Conservation (phyloP, 2,113 vertebrate species). For the Gavialis gangeticus region DNA sequence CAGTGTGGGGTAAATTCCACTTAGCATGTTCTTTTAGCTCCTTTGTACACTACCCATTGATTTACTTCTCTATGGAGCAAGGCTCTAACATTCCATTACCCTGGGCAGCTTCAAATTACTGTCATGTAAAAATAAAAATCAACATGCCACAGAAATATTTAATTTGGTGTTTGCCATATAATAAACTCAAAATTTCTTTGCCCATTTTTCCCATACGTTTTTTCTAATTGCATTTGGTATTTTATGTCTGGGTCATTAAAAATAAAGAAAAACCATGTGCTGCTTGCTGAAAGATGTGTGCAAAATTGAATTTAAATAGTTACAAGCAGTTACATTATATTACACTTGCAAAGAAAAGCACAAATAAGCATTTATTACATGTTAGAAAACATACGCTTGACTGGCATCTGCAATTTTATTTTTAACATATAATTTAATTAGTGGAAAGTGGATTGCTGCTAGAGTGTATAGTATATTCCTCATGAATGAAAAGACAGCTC, state of each 20-base stretch:
- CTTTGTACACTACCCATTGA: not conserved
- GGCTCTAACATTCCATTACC: not conserved
- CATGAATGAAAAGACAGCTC: not conserved
- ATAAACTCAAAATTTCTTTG: not conserved
- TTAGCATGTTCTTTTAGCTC: not conserved
- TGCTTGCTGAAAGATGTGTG: not conserved
- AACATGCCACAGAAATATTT: not conserved
- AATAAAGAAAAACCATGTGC: not conserved
- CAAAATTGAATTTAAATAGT: conserved; percentile 18
- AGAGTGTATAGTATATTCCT: not conserved
- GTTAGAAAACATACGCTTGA: not conserved
- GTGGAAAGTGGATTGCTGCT: not conserved
- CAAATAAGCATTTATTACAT: not conserved
- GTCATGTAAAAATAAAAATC: not conserved
- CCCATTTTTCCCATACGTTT: not conserved
- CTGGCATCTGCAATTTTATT: not conserved
- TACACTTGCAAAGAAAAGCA: conserved; percentile 12
- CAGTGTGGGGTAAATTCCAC: not conserved
- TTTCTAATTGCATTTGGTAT: not conserved
- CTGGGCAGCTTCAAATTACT: not conserved
- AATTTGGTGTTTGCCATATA: accelerated
- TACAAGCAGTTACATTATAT: conserved; percentile 2
- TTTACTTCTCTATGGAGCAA: not conserved
- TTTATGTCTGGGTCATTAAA: not conserved
- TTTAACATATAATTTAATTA: not conserved